Evolutionary conservation across 2,888 invertebrate species (phyloP).

Genomic region (Anorthoa munda): DNA sequence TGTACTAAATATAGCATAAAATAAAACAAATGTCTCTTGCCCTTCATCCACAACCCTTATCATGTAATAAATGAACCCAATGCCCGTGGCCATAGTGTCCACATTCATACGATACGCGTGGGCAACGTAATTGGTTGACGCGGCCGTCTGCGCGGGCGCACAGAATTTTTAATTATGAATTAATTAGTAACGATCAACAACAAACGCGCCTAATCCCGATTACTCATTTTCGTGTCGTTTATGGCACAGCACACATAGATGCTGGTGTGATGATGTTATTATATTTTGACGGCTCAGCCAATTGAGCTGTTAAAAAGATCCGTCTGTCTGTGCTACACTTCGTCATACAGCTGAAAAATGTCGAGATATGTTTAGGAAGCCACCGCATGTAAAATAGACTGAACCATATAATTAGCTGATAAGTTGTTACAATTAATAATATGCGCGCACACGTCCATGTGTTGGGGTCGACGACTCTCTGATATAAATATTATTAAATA

Average conservation of each 20-base stretch:
- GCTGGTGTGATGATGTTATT: slow-evolving; percentile 31
- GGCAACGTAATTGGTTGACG: slow-evolving; percentile 86
- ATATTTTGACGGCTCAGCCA: slow-evolving; percentile 45
- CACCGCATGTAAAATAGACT: slow-evolving; percentile 25
- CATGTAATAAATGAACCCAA: slow-evolving; percentile 79
- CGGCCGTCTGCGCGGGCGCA: slow-evolving; percentile 87
- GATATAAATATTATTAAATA: slow-evolving; percentile 87
- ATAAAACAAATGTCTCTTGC: slow-evolving; percentile 90
- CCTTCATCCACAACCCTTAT: slow-evolving; percentile 86
- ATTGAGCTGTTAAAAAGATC: slow-evolving; percentile 31
- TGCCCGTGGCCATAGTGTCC: slow-evolving; percentile 76
- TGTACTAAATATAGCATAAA: slow-evolving; percentile 90
- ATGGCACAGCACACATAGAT: slow-evolving; percentile 58
- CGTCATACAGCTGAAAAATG: slow-evolving; percentile 4
- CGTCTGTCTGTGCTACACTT: slow-evolving; percentile 29
- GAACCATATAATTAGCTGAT: slow-evolving; percentile 60
- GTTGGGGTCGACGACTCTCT: slow-evolving; percentile 84
- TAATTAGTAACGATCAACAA: slow-evolving; percentile 89
- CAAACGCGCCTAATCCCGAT: slow-evolving; percentile 86
- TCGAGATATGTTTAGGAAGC: slow-evolving; percentile 21
- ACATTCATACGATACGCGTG: slow-evolving; percentile 77
- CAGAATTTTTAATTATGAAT: slow-evolving; percentile 91
- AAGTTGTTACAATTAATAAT: slow-evolving; percentile 65
- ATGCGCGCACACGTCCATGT: slow-evolving; percentile 77
- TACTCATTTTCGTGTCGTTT: slow-evolving; percentile 74